Evolutionary conservation across 1,140 invertebrate genomes (phyloP).

Genomic region (Proales similis): DNA sequence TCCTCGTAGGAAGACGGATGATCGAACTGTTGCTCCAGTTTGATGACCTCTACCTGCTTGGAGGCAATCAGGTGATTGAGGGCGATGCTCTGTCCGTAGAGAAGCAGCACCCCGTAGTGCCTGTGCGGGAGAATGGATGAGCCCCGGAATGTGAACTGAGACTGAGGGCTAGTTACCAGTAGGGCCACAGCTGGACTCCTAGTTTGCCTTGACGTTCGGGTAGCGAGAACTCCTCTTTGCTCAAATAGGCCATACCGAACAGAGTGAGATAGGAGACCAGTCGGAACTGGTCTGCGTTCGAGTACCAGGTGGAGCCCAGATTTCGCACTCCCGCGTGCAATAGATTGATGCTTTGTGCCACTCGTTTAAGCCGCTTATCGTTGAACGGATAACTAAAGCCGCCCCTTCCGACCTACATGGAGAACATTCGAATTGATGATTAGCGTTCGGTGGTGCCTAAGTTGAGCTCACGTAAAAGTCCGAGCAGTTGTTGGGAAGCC

Average conservation of each 20-base stretch:
- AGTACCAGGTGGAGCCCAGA: constrained; percentile 33
- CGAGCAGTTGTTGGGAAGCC: constrained; percentile 8
- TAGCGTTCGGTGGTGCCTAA: too few relatives aligned
- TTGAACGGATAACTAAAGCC: constrained; percentile 12
- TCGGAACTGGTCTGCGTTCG: constrained; percentile 16
- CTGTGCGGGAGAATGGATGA: not conserved
- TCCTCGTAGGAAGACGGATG: not conserved
- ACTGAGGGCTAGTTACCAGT: not conserved
- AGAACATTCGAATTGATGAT: too few relatives aligned
- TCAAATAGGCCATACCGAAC: constrained; percentile 9
- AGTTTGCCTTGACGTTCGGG: constrained; percentile 20
- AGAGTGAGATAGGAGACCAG: constrained; percentile 31
- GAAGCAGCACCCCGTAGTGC: constrained; percentile 23
- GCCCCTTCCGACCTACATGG: constrained; percentile 1
- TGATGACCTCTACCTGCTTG: constrained; percentile 4
- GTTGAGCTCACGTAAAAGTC: too few relatives aligned
- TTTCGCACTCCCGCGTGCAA: not conserved
- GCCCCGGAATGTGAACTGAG: not conserved
- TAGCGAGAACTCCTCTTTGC: constrained; percentile 32
- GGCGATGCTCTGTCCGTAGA: constrained; percentile 14
- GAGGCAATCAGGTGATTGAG: constrained; percentile 27
- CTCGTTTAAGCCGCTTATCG: not conserved
- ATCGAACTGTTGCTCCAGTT: constrained; percentile 12
- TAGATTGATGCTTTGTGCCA: not conserved
- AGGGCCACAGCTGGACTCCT: not conserved